phyloP scores from a whole-genome alignment of 2,888 invertebrate genomes.

The Troilus luridus region DNA sequence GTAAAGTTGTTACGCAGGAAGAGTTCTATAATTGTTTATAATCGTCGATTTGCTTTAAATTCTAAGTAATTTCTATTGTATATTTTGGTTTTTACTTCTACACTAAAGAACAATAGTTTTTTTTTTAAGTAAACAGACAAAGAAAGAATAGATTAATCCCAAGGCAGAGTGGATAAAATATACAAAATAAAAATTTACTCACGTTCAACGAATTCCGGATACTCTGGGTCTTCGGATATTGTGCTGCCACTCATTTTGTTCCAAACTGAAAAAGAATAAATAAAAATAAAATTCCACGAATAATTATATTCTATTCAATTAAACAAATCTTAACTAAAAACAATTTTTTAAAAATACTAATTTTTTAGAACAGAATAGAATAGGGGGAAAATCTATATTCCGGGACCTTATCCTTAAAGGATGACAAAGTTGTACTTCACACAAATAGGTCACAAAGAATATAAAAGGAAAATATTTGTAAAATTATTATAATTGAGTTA shows the following conservation, averaged over 20 bases:
- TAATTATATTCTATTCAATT: no score
- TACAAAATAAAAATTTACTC: background rate
- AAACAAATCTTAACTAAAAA: no score
- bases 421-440: no score
- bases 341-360: no score
- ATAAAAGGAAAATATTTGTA: no score
- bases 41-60: background rate
- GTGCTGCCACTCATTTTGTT: slow-evolving; percentile 66
- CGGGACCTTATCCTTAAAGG: no score
- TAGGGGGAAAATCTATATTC: no score
- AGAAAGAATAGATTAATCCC: background rate
- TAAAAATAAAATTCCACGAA: background rate
- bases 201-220: slow-evolving; percentile 65
- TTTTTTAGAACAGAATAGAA: no score
- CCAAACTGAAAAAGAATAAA: slow-evolving; percentile 64
- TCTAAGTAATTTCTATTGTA: background rate
- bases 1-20: background rate
- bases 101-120: background rate
- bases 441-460: no score
- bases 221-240: slow-evolving; percentile 65
- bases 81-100: background rate
- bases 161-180: background rate
- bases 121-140: background rate
- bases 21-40: background rate
- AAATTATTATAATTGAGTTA: no score